Percentiles rank a stretch among this genome's conserved stretches.
Evolutionary conservation across 2,797 vertebrate species (phyloP).

Genomic region (Gambelia wislizenii): DNA sequence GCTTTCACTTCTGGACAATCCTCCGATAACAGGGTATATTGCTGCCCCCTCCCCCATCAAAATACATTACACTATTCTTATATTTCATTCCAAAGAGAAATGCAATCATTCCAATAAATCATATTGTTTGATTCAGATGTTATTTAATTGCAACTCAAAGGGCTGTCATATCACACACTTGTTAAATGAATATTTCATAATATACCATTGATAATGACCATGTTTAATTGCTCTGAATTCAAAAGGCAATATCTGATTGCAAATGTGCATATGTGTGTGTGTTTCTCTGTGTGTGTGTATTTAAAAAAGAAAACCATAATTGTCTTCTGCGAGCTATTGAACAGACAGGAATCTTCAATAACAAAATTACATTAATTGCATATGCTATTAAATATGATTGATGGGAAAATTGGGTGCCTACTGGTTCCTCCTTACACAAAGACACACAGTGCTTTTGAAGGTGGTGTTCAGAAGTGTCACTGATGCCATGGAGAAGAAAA

Average conservation of each 20-base stretch:
- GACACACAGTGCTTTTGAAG: conserved; percentile 73
- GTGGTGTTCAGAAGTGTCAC: conserved; percentile 69
- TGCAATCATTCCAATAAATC: conserved; percentile 65
- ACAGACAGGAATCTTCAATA: conserved; percentile 83
- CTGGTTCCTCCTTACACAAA: conserved; percentile 78
- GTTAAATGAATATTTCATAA: conserved; percentile 75
- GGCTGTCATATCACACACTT: conserved; percentile 69
- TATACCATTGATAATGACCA: conserved; percentile 77
- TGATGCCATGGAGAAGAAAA: conserved; percentile 71
- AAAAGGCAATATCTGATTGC: conserved; percentile 78
- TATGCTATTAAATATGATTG: conserved; percentile 85
- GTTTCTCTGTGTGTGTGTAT: not conserved
- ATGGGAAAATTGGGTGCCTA: conserved; percentile 82
- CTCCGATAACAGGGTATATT: not conserved
- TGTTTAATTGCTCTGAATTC: conserved; percentile 76
- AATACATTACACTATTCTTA: conserved; percentile 44
- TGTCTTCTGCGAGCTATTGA: conserved; percentile 80
- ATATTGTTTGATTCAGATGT: conserved; percentile 57
- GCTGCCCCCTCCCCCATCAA: not conserved
- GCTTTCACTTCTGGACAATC: not conserved
- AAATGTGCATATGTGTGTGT: conserved; percentile 61
- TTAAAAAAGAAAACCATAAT: conserved; percentile 79
- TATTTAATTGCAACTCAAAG: conserved; percentile 70
- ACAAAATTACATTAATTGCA: conserved; percentile 85
- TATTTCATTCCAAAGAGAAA: conserved; percentile 58